Evolutionary conservation across 2,797 vertebrate genomes (phyloP).

Genomic region (Alcedo quadribrachys): DNA sequence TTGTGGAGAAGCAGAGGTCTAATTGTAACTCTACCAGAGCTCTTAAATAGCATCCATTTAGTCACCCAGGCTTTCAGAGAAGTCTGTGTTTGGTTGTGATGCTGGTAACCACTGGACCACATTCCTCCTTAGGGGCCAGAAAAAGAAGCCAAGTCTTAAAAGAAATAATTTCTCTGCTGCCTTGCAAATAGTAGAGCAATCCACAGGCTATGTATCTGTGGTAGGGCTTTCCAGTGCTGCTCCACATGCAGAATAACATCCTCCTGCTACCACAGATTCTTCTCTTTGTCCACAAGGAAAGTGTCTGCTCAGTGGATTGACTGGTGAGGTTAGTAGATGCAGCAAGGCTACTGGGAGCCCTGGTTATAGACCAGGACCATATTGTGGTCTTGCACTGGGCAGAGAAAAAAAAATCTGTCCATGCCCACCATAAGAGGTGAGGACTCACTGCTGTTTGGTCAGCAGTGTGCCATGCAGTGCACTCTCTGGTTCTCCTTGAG

Average conservation of each 20-base stretch:
- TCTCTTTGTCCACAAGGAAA: background rate
- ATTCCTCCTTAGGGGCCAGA: conserved; percentile 48
- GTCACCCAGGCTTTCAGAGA: conserved; percentile 44
- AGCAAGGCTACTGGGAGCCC: background rate
- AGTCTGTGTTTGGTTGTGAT: conserved; percentile 36
- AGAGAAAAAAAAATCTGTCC: background rate
- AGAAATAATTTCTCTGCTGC: conserved; percentile 29
- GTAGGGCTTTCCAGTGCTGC: background rate
- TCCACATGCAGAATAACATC: background rate
- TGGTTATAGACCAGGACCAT: background rate
- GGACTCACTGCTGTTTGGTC: background rate
- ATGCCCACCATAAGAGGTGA: background rate
- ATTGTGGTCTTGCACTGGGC: background rate
- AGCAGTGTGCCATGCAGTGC: rapidly evolving
- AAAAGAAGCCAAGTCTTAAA: conserved; percentile 50
- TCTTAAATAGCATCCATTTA: conserved; percentile 54
- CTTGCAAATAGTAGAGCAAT: background rate
- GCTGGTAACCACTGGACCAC: conserved; percentile 59
- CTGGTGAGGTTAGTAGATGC: background rate
- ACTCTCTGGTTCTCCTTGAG: background rate
- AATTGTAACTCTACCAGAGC: conserved; percentile 35
- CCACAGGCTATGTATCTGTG: background rate
- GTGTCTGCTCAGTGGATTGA: background rate
- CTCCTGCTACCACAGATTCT: conserved; percentile 9
- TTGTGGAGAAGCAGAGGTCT: conserved; percentile 62